Evolutionary conservation across 2,888 invertebrate genomes (phyloP).

Genomic region (Conchocele bisecta): DNA sequence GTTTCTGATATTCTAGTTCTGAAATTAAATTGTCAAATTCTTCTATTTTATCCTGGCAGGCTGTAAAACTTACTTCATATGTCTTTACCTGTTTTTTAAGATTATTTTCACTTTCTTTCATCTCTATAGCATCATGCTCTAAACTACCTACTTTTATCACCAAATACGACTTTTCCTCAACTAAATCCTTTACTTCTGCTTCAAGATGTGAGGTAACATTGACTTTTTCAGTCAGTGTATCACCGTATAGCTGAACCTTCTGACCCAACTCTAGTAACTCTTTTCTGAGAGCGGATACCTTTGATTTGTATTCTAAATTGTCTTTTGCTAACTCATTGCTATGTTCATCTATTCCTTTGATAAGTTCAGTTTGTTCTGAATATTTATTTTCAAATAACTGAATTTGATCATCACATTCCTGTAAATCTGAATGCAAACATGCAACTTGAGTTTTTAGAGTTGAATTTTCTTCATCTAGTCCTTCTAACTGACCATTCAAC

Average conservation of each 20-base stretch:
- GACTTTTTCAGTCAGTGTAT: slow-evolving; percentile 25
- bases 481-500: slow-evolving; percentile 48
- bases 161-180: slow-evolving; percentile 29
- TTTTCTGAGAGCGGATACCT: slow-evolving; percentile 32
- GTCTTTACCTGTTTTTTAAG: slow-evolving; percentile 44
- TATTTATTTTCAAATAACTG: slow-evolving; percentile 4
- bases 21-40: slow-evolving; percentile 34
- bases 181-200: slow-evolving; percentile 28
- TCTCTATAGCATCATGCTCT: slow-evolving; percentile 35
- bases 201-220: slow-evolving; percentile 30
- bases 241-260: slow-evolving; percentile 33
- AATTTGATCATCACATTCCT: slow-evolving; percentile 17
- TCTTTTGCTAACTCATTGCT: slow-evolving; percentile 34
- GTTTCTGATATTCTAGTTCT: slow-evolving; percentile 48
- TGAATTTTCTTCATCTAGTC: slow-evolving; percentile 49
- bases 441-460: slow-evolving; percentile 47
- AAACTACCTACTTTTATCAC: slow-evolving; percentile 36
- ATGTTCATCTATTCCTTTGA: slow-evolving; percentile 27
- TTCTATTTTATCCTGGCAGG: not conserved
- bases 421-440: slow-evolving; percentile 39
- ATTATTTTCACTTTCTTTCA: slow-evolving; percentile 32
- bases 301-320: slow-evolving; percentile 23
- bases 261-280: slow-evolving; percentile 46
- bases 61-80: slow-evolving; percentile 21
- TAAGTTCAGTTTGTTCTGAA: slow-evolving; percentile 2